A percentile compares a stretch with the other conserved stretches of the same genome.
Conservation (phyloP, 1,140 invertebrate genomes). For the Ooceraea biroi region DNA sequence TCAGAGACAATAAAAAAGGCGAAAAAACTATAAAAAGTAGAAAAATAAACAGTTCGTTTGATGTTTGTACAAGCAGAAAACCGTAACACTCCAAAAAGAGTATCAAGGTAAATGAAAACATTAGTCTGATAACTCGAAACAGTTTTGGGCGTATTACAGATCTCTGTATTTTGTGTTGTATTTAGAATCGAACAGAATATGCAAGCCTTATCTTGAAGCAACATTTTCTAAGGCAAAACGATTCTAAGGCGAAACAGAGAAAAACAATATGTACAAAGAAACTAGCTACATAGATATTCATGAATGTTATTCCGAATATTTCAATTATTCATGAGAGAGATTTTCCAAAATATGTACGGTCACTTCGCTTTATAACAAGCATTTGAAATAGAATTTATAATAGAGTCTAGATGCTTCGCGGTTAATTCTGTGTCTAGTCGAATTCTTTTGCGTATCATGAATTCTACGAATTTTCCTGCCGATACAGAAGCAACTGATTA, state of each 20-base stretch:
- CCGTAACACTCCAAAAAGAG: background rate
- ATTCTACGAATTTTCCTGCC: conserved; percentile 21
- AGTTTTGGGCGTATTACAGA: conserved; percentile 18
- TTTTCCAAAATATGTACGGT: background rate
- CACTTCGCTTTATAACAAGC: background rate
- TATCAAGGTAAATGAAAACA: conserved; percentile 18
- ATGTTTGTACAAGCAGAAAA: background rate
- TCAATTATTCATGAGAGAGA: background rate
- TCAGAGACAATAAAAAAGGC: background rate
- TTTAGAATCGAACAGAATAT: conserved; percentile 28
- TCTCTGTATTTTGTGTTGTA: conserved; percentile 37
- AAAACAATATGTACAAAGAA: background rate
- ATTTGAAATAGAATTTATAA: conserved; percentile 6
- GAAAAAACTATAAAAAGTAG: background rate
- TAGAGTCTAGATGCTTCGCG: background rate
- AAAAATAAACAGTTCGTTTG: conserved; percentile 24
- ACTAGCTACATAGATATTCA: background rate
- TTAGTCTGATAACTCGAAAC: conserved; percentile 28
- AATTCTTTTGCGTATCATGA: conserved; percentile 32
- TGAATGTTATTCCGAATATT: background rate
- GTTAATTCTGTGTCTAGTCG: conserved; percentile 33
- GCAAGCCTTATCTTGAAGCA: conserved; percentile 13
- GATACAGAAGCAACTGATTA: conserved; percentile 39
- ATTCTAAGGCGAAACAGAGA: background rate
- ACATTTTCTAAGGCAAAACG: conserved; percentile 12